Conservation (phyloP, 2,797 vertebrate species). For the Pogoniulus pusillus region DNA sequence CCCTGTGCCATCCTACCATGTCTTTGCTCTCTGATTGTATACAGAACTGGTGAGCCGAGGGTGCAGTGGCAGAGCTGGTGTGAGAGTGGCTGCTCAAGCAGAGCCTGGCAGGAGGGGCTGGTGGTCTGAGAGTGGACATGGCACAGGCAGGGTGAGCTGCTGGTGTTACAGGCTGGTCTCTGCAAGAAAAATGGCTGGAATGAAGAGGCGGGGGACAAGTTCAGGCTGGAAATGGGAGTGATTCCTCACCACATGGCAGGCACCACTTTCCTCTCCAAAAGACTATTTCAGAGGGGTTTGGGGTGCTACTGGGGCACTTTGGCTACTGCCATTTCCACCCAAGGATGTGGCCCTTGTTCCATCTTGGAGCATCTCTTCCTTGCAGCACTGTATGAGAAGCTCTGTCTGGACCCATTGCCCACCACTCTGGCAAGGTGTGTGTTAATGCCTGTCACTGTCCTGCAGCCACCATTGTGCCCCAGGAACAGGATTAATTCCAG, state of each 20-base stretch:
- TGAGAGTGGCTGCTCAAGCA: background rate
- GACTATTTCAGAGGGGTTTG: fast-evolving
- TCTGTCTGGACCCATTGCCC: background rate
- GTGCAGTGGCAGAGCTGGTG: background rate
- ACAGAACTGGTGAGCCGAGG: fast-evolving
- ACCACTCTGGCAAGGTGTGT: fast-evolving
- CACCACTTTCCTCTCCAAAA: background rate
- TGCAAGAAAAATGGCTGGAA: conserved; percentile 50
- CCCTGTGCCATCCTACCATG: background rate
- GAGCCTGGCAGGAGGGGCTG: background rate
- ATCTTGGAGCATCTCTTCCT: background rate
- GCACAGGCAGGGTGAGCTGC: background rate
- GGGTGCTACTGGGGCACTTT: background rate
- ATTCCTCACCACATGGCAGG: background rate
- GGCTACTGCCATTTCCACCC: fast-evolving
- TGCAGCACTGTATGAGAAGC: fast-evolving
- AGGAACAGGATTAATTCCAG: background rate
- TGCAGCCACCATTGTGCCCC: background rate
- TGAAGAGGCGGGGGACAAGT: conserved; percentile 55
- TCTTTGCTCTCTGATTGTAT: background rate
- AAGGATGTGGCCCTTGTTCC: background rate
- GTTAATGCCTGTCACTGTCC: background rate
- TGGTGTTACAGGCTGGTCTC: conserved; percentile 3
- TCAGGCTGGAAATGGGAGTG: conserved; percentile 34
- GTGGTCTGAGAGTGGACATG: fast-evolving